Base-by-base conservation (phyloP, 2,888 invertebrate species). In the Myopa testacea region DNA sequence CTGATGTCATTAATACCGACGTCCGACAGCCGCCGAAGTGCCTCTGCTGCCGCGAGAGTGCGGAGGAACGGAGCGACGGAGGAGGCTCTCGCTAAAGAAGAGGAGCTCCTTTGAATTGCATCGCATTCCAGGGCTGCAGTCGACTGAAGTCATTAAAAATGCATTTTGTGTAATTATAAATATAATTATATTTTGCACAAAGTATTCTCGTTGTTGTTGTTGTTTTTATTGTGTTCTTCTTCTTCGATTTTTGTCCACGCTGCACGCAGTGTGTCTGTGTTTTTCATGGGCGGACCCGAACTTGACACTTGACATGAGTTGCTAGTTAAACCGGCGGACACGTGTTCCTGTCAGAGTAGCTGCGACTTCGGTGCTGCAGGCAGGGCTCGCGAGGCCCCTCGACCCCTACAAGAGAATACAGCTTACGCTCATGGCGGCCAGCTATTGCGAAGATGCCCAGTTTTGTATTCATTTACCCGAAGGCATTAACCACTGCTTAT, bases 121-220 rank as follows among this genome's bases (percentile, higher is more conserved):
- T 10, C 62, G 73, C 40, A 63, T 62, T 63, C 63, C 16, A 62
- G 6, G 7, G 50, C 34, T 19, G 62, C 73, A 19, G 69, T 60
- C 75, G 60, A 58, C 40, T 19, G 69, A 75, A 69, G 75, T 75
- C 75, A 69, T 75, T 75, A 75, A 75, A 75, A 75, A 75, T 75
- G 75, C 75, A 75, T 75, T 75, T 75, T 69, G 26, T 60, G 38
- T 69, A 69, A 75, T 75, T 75, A 75, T 60, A 69, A 75, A 68
- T 75, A 75, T 62, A 60, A 68, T 69, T 75, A 26, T 63, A 52
- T 74, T 37, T 63, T 65, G 52, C 45, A 6, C 26, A 55, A 55
- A 16, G 52, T 55, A 16, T 69, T 69, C 26, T 50, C 5, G 19
- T 6, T 70, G 52, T 34, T 26, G 3, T 55, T 55, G 16, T 26